These are phyloP conservation scores for Chaetodon trifascialis DNA, from an alignment of 2,113 vertebrate genomes.

Conservation along the genomic window DNA sequence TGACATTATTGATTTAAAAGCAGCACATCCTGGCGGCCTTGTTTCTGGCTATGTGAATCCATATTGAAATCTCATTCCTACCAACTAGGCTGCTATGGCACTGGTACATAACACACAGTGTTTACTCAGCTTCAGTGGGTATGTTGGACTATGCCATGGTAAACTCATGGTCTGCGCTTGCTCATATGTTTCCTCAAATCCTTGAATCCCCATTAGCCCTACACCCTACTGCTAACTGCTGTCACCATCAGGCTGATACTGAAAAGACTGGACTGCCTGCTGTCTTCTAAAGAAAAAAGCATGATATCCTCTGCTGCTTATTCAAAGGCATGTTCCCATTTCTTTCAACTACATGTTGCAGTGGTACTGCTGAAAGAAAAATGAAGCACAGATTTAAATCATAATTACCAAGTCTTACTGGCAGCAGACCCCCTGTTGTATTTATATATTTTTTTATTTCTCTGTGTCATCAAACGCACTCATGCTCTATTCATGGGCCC, in stretches of 20 bases:
- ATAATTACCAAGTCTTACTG: not conserved
- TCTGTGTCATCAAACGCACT: not conserved
- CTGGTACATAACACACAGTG: not conserved
- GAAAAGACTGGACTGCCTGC: not conserved
- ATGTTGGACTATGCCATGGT: not conserved
- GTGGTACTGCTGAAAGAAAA: not conserved
- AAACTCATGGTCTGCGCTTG: not conserved
- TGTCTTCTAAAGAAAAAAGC: conserved; percentile 17
- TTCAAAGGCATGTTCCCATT: not conserved
- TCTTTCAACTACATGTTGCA: conserved; percentile 38
- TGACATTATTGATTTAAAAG: conserved; percentile 42
- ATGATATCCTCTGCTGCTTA: not conserved
- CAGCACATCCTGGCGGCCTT: conserved; percentile 4
- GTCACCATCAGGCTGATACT: not conserved
- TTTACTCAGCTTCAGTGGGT: conserved; percentile 11
- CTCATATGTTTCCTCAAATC: not conserved
- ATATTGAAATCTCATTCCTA: conserved; percentile 30
- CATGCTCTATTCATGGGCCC: not conserved
- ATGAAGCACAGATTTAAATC: conserved; percentile 7
- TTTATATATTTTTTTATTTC: not conserved
- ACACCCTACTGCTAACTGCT: not conserved
- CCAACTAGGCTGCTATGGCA: not conserved
- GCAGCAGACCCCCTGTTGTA: conserved; percentile 8
- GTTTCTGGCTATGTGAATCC: conserved; percentile 31
- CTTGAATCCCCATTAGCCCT: not conserved